Percentiles rank a stretch among this genome's conserved stretches.
Evolutionary conservation across 2,797 vertebrate species (phyloP).

Genomic region (Oreochromis mossambicus): DNA sequence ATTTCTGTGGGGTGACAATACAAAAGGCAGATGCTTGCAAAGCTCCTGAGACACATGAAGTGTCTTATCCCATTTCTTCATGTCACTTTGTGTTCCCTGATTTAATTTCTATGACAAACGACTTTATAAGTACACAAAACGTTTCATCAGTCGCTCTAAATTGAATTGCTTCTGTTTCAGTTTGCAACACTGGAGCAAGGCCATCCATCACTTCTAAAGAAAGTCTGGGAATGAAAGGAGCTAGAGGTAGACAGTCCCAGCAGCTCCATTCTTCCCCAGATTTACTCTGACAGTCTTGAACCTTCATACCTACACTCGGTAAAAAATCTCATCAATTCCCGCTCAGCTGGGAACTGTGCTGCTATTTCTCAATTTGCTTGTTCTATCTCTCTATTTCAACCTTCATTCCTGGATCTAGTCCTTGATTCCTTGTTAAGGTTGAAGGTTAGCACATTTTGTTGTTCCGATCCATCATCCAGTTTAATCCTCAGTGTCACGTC

Average conservation of each 20-base stretch:
- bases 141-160: background rate
- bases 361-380: background rate
- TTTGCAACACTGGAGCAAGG: background rate
- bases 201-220: constrained; percentile 27
- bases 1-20: background rate
- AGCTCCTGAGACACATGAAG: background rate
- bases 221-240: background rate
- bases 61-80: background rate
- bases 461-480: background rate
- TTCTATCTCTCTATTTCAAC: background rate
- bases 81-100: background rate
- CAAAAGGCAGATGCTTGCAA: background rate
- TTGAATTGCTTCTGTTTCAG: background rate
- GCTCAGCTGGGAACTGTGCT: constrained; percentile 3
- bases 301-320: background rate
- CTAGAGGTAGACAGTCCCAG: background rate
- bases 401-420: background rate
- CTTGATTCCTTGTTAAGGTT: background rate
- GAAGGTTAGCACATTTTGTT: background rate
- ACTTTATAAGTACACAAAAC: background rate
- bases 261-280: constrained; percentile 16
- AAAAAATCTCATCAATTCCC: constrained; percentile 23
- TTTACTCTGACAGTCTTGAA: constrained; percentile 28
- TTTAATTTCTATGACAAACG: background rate
- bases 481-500: constrained; percentile 17